These are phyloP conservation scores for Trichogramma dendrolimi DNA, from an alignment of 2,888 invertebrate genomes.

Conservation along the genomic window DNA sequence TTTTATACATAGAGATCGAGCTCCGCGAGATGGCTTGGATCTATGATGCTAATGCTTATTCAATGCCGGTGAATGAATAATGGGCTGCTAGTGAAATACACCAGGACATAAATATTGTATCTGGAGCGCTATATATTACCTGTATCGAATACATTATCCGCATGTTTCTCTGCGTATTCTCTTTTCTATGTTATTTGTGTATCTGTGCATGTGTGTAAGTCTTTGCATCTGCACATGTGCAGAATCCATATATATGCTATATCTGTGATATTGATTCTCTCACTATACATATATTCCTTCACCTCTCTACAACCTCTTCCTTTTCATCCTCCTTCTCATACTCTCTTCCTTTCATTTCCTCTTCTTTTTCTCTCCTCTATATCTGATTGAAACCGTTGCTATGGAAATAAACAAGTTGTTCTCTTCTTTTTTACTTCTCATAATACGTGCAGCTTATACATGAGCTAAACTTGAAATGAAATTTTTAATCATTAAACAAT, in stretches of 20 bases:
- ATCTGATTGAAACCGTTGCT: constrained; percentile 48
- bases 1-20: constrained; percentile 27
- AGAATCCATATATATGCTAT: too few relatives aligned
- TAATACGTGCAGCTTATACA: too few relatives aligned
- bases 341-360: constrained; percentile 12
- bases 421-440: constrained; percentile 26
- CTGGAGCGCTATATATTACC: constrained; percentile 51
- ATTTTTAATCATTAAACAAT: too few relatives aligned
- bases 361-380: constrained; percentile 35
- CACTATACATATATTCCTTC: constrained; percentile 15
- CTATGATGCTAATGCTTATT: constrained; percentile 50
- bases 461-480: too few relatives aligned
- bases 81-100: constrained; percentile 51
- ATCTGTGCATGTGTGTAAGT: too few relatives aligned
- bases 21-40: constrained; percentile 38
- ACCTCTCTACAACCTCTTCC: constrained; percentile 21
- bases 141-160: constrained; percentile 48
- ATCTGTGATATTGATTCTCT: constrained; percentile 3
- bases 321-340: constrained; percentile 21
- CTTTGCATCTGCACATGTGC: too few relatives aligned
- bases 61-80: constrained; percentile 50
- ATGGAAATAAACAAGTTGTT: constrained; percentile 43
- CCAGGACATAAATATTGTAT: constrained; percentile 51
- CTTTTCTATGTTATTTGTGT: constrained; percentile 11
- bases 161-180: constrained; percentile 28